Evolutionary conservation across 2,888 invertebrate genomes (phyloP), one percentile per base, ranked within the genome.

Genomic region (Cataglyphis albicans): DNA sequence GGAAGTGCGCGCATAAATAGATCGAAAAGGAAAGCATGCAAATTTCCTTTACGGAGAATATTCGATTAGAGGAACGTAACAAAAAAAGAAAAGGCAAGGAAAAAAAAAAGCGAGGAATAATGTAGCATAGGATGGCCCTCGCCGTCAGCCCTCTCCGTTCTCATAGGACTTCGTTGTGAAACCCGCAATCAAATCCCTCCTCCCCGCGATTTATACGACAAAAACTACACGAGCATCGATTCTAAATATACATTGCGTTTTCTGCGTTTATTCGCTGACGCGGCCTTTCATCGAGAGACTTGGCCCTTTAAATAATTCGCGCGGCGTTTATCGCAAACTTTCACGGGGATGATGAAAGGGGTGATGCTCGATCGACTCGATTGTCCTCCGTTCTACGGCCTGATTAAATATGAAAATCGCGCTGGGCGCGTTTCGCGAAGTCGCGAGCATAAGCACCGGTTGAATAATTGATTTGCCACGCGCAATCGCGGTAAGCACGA

Each of bases 361-460:
- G 57, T 21, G 64, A 44, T 21, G n/a, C 38, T 52, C 57, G 32
- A 68, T 29, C 10, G 44, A n/a, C 9, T 35, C 59, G 38, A 85
- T 44, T 67, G 75, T 52, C 18, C 48, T 44, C 44, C 9, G 38
- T 61, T 73, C 5, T 25, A 44, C 35, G 15, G n/a, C 10, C 55
- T 44, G 65, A 86, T 80, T 59, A 84, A 83, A 76, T 84, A 84
- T 84, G 68, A 78, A 84, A 70, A 63, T 75, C 44, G 52, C 12
- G 52, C 12, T 41, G 67, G 12, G 44, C 29, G 63, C 44, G 41
- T 64, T 52, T 83, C 52, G n/a, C 61, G 35, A 81, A 67, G 38
- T 65, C 61, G 61, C 25, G 67, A 12, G 72, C 25, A 61, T 80
- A 67, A 81, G 48, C 82, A 68, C 35, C 15, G 52, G n/a, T 18